Evolutionary conservation across 1,140 invertebrate genomes (phyloP), one percentile per base, ranked within the genome.

Genomic region (Vanessa tameamea): DNA sequence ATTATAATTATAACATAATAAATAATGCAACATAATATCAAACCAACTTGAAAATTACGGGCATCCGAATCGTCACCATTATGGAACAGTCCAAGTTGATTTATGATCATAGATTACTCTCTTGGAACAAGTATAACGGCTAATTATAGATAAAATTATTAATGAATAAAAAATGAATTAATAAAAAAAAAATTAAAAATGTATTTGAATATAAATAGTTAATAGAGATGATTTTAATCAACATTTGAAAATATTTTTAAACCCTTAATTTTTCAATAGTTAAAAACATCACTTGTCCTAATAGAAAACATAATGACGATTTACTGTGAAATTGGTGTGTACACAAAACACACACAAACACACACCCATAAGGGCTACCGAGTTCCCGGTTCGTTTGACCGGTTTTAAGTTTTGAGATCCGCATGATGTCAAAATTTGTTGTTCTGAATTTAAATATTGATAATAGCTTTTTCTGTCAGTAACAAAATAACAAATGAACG

Each of bases 301-400:
- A 80, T 75, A 81, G 76, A 76, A 69, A 81, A 79, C 79, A 79
- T 76, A 78, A 77, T 78, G 77, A 79, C 76, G 72, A 81, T 70
- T 83, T 76, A 83, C 82, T 78, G 80, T 85, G 78, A 85, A 85
- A 85, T 86, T 85, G 73, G 72, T 83, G 64, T 51, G 63, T 67
- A 63, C 68, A 69, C 43, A 69, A 61, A 55, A 12, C 16, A 69
- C 37, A 14, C 68, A 68, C 48, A 55, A 16, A 59, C 61, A 66
- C 48, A 57, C 53, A 72, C 20, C 31, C 64, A 75, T 71, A 67
- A 47, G 31, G 69, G 51, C 37, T 65, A 13, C 26, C 23, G 50
- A 50, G 69, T 47, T 69, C 65, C 74, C 63, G 63, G 47, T 61
- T 53, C 57, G 55, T 69, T 59, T 67, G 69, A 76, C 65, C 69